Base-by-base conservation (phyloP, 1,140 invertebrate species). In the Aphidius gifuensis region DNA sequence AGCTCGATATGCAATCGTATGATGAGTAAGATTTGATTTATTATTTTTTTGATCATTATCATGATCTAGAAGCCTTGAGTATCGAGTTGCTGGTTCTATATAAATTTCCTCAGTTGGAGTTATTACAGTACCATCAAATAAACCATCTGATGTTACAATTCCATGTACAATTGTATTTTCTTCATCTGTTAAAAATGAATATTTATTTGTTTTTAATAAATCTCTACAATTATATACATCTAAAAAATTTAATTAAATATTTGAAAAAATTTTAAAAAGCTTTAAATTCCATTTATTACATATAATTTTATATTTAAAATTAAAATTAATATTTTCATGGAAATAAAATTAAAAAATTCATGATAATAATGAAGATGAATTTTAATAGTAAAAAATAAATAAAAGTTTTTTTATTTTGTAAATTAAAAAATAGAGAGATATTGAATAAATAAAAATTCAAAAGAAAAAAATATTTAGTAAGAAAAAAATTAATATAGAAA, bases 121-220 rank as follows among this genome's bases (percentile, higher is more conserved):
- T 66, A 83, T 84, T 64, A 94, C 88, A 23, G 89, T 89, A 21
- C 92, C 92, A 76, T 94, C 92, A 71, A 95, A 91, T 16, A 92
- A 80, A 58, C 92, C 92, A 55, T 92, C 87, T 49, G 82, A 79
- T 60, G 91, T 93, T 42, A 95, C 82, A 44, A 94, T 81, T 38
- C 92, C 93, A 68, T 90, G 86, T n/a, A 93, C 90, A 49, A 83
- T 77, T 21, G 90, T 85, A 11, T 81, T 78, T 60, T 90, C 88
- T 67, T 92, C 90, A 83, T 88, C 90, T 91, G 83, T 54, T 21
- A 54, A 42, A 43, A 47, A 48, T 60, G 45, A 60, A 51, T 60
- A 46, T 42, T 16, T 16, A 16, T 16, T 16, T 16, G 1, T 16
- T 16, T 16, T 48, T 64, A 16, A 16, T 16, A 16, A 16, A 16